phyloP scores from a whole-genome alignment of 2,113 vertebrate species.

The Mungos mungo region DNA sequence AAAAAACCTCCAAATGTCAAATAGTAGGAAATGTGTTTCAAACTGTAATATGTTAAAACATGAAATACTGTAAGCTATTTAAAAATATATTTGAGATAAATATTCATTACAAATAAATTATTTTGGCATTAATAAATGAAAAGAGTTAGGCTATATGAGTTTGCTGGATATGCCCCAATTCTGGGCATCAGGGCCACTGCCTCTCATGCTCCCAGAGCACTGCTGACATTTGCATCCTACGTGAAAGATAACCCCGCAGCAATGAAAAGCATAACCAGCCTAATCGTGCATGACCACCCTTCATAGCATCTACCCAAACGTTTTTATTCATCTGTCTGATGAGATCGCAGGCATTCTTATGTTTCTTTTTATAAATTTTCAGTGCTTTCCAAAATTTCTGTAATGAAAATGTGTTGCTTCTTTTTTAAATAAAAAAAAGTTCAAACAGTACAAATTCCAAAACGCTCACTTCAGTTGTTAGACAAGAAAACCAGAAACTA shows the following conservation, averaged over 20 bases:
- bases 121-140: not conserved
- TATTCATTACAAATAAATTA: not conserved
- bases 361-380: slow-evolving; percentile 26
- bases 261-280: not conserved
- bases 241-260: not conserved
- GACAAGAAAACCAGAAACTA: not conserved
- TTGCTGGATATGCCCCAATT: not conserved
- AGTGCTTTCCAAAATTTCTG: not conserved
- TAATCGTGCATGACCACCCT: not conserved
- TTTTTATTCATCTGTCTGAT: not conserved
- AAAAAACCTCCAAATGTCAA: not conserved
- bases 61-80: not conserved
- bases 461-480: not conserved
- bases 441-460: not conserved
- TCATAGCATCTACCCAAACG: not conserved
- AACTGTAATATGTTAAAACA: not conserved
- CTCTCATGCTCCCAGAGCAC: fast-evolving
- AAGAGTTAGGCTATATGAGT: not conserved
- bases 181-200: not conserved
- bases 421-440: not conserved
- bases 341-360: not conserved
- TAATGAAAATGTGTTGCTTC: not conserved
- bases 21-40: not conserved
- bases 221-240: not conserved
- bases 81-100: not conserved